Evolutionary conservation across 2,797 vertebrate genomes (phyloP).

Genomic region (Gadopsis bispinosus): DNA sequence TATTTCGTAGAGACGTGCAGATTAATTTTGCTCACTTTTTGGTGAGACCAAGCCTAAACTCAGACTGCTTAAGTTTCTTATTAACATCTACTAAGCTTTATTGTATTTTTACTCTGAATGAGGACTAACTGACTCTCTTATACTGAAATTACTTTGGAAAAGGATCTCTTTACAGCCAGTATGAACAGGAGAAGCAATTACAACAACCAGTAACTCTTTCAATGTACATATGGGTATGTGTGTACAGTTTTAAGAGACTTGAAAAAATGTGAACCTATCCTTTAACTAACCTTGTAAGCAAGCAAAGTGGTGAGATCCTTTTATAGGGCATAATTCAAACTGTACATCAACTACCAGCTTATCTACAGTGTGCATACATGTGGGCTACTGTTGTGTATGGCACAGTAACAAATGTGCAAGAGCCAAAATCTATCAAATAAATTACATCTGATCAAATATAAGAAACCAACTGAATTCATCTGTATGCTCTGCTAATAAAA

Average conservation of each 20-base stretch:
- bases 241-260: not conserved
- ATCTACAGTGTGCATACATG: slow-evolving; percentile 34
- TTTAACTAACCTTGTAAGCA: slow-evolving; percentile 5
- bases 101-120: not conserved
- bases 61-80: not conserved
- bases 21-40: not conserved
- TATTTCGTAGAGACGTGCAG: not conserved
- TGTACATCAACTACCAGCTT: slow-evolving; percentile 25
- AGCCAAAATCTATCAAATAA: slow-evolving; percentile 54
- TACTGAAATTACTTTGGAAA: not conserved
- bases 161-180: not conserved
- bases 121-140: not conserved
- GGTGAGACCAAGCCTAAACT: not conserved
- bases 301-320: slow-evolving; percentile 21
- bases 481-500: slow-evolving; percentile 22
- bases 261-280: not conserved
- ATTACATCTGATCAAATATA: slow-evolving; percentile 48
- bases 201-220: not conserved
- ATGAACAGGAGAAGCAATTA: not conserved
- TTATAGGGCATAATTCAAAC: not conserved
- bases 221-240: not conserved
- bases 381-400: slow-evolving; percentile 7
- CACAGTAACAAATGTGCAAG: slow-evolving; percentile 44
- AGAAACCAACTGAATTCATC: slow-evolving; percentile 6
- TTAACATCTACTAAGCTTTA: not conserved